These are phyloP conservation scores for Cisticola juncidis DNA, from an alignment of 2,113 vertebrate species.

Conservation along the genomic window DNA sequence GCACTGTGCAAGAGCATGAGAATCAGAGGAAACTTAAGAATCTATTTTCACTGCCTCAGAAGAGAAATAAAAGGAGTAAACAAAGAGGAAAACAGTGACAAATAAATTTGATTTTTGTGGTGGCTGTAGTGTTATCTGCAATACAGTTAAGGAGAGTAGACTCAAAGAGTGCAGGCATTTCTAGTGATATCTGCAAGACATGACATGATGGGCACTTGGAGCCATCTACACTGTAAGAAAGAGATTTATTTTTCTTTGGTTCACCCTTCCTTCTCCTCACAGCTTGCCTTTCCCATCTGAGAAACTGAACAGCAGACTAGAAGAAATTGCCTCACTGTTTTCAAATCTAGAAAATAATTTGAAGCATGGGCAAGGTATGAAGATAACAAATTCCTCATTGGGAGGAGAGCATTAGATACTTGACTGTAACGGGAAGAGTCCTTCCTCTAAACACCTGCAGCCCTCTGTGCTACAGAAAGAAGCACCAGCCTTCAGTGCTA, in stretches of 20 bases:
- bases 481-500: background rate
- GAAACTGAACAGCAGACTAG: background rate
- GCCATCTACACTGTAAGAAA: background rate
- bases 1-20: slow-evolving; percentile 35
- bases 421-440: background rate
- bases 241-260: background rate
- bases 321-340: background rate
- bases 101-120: background rate
- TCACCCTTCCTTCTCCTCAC: background rate
- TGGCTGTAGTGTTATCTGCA: background rate
- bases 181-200: background rate
- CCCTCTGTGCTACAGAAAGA: background rate
- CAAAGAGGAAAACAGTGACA: background rate
- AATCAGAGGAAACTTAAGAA: slow-evolving; percentile 27
- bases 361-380: background rate
- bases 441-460: background rate
- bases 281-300: background rate
- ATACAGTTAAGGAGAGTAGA: background rate
- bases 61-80: slow-evolving; percentile 1
- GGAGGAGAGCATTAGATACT: background rate
- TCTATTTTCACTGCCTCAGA: slow-evolving; percentile 30
- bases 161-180: background rate
- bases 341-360: background rate
- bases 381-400: background rate
- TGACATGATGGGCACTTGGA: background rate